These are phyloP conservation scores for Zhengitettix transpicula DNA, from an alignment of 2,888 invertebrate species.

Conservation along the genomic window DNA sequence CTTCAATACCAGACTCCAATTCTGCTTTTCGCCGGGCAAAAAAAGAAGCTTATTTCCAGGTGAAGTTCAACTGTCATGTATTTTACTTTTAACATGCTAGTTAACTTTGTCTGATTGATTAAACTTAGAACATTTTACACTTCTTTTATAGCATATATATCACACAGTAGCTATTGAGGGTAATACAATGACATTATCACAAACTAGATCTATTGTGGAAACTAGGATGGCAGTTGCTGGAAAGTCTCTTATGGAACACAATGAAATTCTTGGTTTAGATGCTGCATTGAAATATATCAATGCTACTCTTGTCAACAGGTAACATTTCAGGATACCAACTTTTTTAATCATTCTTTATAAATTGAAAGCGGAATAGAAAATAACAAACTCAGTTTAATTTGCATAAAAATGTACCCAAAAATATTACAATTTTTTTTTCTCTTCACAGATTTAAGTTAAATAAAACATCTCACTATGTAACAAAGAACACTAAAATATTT, in stretches of 20 bases:
- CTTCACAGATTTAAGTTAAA: no score
- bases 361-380: no score
- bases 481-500: no score
- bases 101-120: neutral
- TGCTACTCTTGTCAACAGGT: constrained; percentile 55
- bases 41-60: constrained; percentile 83
- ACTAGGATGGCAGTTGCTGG: constrained; percentile 73
- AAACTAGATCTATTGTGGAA: constrained; percentile 82
- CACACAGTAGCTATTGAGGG: constrained; percentile 96
- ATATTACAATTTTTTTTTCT: no score
- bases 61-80: constrained; percentile 3
- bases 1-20: constrained; percentile 63
- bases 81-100: neutral
- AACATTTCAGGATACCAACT: constrained; percentile 9
- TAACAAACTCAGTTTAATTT: no score
- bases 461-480: no score
- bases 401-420: no score
- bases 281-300: constrained; percentile 87
- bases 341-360: no score
- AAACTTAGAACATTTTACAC: neutral
- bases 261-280: constrained; percentile 89
- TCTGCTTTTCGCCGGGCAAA: constrained; percentile 72
- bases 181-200: constrained; percentile 86
- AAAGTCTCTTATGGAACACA: constrained; percentile 91
- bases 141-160: constrained; percentile 55